Base-by-base conservation (phyloP, 2,797 vertebrate species). In the Vespertilio murinus region DNA sequence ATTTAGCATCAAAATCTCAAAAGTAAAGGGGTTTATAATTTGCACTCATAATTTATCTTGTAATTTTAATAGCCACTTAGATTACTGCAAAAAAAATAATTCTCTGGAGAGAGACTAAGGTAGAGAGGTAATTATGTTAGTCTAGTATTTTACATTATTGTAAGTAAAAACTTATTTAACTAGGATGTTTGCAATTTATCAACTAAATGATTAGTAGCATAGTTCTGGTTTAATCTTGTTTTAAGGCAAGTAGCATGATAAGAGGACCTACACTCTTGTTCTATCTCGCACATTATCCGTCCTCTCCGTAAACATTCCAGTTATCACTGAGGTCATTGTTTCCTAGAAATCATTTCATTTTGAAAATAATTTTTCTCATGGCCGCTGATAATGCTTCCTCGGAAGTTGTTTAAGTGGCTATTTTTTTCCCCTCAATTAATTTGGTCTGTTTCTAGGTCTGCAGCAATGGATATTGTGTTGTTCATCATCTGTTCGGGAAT, bases 351-450 rank as follows among this genome's bases (percentile, higher is more conserved):
- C 49, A 85, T 82, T 94, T 84, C 64, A 78, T 70, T 91, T 81
- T 90, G 47, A 87, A 90, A 91, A 94, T 93, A 69, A 80, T 86
- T 90, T 91, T 91, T 90, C 70, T 91, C 40, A 38, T 40, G 25
- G 9, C 82, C 64, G 18, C 35, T 94, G 47, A 75, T 90, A 82
- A 70, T 67, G 69, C 33, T 75, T 70, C 35, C 78, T 88, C 13
- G 3, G n/a, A 69, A 93, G 45, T 42, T n/a, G 35, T 65, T 88
- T 96, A 93, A 52, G 35, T 70, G 40, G 93, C 70, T 42, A 16
- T 85, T 92, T 94, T 85, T 80, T 93, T 80, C 28, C 82, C 28
- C 74, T 96, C 93, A 90, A 67, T 96, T 94, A 94, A 84, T 93
- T 94, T 79, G 83, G 35, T 92, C 74, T 25, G 16, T 92, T 96